A percentile compares a stretch with the other conserved stretches of the same genome.
Evolutionary conservation across 92 coral and sea anemone species (phyloP).

Genomic region (Palythoa heliodiscus): DNA sequence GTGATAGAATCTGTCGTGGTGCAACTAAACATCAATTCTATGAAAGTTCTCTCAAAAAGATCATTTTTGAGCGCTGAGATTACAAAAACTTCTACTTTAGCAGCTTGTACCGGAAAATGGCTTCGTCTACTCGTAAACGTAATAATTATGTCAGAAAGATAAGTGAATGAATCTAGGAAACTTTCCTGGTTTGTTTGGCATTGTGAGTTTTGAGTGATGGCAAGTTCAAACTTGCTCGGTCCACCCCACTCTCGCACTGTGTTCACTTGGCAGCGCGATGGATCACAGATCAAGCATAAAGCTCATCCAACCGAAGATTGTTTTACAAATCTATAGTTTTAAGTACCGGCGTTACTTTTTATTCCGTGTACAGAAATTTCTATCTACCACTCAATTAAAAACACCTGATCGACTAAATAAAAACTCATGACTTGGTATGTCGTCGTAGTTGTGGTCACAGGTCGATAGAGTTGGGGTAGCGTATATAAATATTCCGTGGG

Average conservation of each 20-base stretch:
- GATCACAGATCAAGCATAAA: conserved; percentile 37
- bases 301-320: conserved; percentile 33
- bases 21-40: neutral
- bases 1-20: neutral
- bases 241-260: conserved; percentile 7
- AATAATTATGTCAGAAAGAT: neutral
- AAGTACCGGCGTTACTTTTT: neutral
- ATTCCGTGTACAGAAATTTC: neutral
- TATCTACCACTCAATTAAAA: neutral
- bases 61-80: neutral
- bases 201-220: neutral
- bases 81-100: neutral
- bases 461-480: neutral
- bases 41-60: neutral
- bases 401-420: neutral
- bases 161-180: neutral
- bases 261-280: neutral
- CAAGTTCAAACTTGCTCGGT: conserved; percentile 26
- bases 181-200: neutral
- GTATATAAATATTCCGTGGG: conserved; percentile 1
- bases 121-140: neutral
- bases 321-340: neutral
- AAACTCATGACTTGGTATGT: neutral
- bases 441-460: neutral
- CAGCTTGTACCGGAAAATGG: neutral